These are phyloP conservation scores for Tryphoninae sp. DNA, from an alignment of 2,888 invertebrate genomes.

Conservation along the genomic window DNA sequence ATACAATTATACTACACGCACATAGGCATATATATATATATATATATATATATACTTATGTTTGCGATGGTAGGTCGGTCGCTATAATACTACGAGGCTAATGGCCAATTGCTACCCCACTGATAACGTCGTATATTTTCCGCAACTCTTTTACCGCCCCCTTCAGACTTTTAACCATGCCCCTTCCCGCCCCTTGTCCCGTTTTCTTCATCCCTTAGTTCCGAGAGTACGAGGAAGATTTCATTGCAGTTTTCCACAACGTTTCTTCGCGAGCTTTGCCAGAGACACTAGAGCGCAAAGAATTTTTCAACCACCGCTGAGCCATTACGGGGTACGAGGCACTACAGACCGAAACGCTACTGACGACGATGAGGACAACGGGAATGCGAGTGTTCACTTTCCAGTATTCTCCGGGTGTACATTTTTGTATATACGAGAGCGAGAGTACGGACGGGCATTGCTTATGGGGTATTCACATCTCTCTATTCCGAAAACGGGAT, in stretches of 20 bases:
- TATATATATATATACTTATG: conserved; percentile 7
- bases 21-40: conserved; percentile 10
- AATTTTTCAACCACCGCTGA: conserved; percentile 39
- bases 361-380: conserved; percentile 35
- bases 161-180: neutral
- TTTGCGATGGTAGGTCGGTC: conserved; percentile 15
- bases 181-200: conserved; percentile 10
- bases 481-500: conserved; percentile 49
- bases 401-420: conserved; percentile 17
- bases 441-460: conserved; percentile 26
- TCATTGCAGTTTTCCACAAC: conserved; percentile 38
- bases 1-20: conserved; percentile 24
- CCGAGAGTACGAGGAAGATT: conserved; percentile 6
- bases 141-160: conserved; percentile 36
- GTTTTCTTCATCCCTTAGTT: neutral
- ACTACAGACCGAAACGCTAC: conserved; percentile 29
- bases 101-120: conserved; percentile 66
- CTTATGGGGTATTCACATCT: conserved; percentile 28
- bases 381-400: conserved; percentile 19
- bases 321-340: conserved; percentile 46
- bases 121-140: conserved; percentile 62
- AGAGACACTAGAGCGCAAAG: conserved; percentile 11
- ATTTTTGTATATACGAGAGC: conserved; percentile 9
- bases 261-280: conserved; percentile 7
- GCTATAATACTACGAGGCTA: conserved; percentile 47